These are phyloP conservation scores for Caracal caracal DNA, from an alignment of 2,113 vertebrate genomes.

Conservation along the genomic window DNA sequence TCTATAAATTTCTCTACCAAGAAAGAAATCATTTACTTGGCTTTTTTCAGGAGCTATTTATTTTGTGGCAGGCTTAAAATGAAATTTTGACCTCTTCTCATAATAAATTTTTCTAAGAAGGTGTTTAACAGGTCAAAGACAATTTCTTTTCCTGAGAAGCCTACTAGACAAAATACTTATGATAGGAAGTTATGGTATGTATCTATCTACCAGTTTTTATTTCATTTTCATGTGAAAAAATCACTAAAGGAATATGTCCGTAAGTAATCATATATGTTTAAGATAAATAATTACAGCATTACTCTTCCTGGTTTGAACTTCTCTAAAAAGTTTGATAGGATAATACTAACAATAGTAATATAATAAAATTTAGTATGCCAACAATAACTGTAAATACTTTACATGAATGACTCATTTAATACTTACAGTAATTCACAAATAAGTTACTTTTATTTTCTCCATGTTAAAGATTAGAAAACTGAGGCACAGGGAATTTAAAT, in stretches of 20 bases:
- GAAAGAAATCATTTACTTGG: constrained; percentile 14
- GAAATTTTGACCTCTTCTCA: background rate
- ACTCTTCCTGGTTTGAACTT: background rate
- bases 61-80: constrained; percentile 50
- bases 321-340: constrained; percentile 3
- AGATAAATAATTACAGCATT: background rate
- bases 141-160: background rate
- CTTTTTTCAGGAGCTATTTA: background rate
- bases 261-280: background rate
- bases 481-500: constrained; percentile 21
- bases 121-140: background rate
- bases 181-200: background rate
- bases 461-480: constrained; percentile 10
- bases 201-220: background rate
- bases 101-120: background rate
- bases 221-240: background rate
- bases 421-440: background rate
- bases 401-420: background rate
- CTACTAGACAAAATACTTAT: background rate
- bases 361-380: background rate
- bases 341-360: background rate
- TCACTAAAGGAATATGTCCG: background rate
- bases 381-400: background rate
- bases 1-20: background rate
- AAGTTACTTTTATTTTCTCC: background rate